phyloP scores from a whole-genome alignment of 2,888 invertebrate species.

The Campopleginae sp. region DNA sequence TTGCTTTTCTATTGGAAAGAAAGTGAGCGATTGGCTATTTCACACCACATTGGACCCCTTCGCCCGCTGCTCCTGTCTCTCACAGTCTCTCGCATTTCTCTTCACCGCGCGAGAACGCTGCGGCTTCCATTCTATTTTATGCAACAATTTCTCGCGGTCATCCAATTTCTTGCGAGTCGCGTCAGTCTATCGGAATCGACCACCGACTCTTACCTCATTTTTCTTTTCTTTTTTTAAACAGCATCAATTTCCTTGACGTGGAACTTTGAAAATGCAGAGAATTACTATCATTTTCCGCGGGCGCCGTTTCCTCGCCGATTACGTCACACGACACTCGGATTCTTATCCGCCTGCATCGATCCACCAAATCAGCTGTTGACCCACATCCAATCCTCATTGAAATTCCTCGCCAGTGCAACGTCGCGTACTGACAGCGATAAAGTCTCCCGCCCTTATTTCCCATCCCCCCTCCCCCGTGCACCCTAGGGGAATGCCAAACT shows the following conservation, averaged over 20 bases:
- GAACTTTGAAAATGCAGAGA: neutral
- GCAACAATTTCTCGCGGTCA: slow-evolving; percentile 75
- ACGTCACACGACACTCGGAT: slow-evolving; percentile 66
- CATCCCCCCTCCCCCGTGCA: slow-evolving; percentile 70
- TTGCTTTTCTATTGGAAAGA: slow-evolving; percentile 36
- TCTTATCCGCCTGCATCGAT: slow-evolving; percentile 74
- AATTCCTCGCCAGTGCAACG: slow-evolving; percentile 71
- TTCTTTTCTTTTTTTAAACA: neutral
- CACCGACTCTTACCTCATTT: neutral
- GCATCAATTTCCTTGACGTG: neutral
- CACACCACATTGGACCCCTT: slow-evolving; percentile 77
- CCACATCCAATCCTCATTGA: slow-evolving; percentile 77
- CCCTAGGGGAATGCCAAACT: slow-evolving; percentile 72
- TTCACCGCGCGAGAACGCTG: slow-evolving; percentile 48
- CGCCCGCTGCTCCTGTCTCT: slow-evolving; percentile 47
- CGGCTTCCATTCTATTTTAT: slow-evolving; percentile 75
- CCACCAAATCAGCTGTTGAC: slow-evolving; percentile 80
- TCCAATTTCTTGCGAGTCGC: slow-evolving; percentile 69
- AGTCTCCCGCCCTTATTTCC: slow-evolving; percentile 71
- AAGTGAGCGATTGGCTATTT: slow-evolving; percentile 78
- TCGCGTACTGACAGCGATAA: slow-evolving; percentile 71
- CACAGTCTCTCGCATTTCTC: slow-evolving; percentile 33
- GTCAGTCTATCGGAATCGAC: slow-evolving; percentile 28
- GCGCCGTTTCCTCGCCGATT: slow-evolving; percentile 20
- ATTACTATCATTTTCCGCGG: neutral